Conservation (phyloP, 2,888 invertebrate species). For the Penaeus monodon region DNA sequence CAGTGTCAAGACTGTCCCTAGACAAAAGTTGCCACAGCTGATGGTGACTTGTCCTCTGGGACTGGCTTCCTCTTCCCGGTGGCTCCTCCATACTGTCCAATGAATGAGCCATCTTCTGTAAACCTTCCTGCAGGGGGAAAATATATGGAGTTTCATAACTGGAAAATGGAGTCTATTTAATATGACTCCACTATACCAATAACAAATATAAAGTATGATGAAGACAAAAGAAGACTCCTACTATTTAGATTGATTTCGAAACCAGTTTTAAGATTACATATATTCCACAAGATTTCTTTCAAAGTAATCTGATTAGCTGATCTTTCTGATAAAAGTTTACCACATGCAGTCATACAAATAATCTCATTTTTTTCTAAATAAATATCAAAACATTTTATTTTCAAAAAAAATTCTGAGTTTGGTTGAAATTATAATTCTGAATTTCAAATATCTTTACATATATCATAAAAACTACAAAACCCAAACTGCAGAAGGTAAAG, state of each 20-base stretch:
- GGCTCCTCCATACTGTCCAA: constrained; percentile 94
- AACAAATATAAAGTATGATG: background rate
- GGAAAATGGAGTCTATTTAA: background rate
- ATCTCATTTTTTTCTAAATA: too few relatives aligned
- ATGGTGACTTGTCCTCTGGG: constrained; percentile 62
- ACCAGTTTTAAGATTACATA: too few relatives aligned
- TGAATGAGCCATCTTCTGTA: constrained; percentile 97
- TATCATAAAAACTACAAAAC: too few relatives aligned
- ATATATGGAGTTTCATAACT: background rate
- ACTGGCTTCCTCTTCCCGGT: constrained; percentile 68
- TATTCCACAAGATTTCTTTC: too few relatives aligned
- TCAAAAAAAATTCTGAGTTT: background rate
- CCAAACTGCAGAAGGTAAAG: too few relatives aligned
- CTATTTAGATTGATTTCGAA: too few relatives aligned
- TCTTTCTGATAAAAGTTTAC: too few relatives aligned
- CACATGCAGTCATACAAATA: too few relatives aligned
- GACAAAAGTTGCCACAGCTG: constrained; percentile 65
- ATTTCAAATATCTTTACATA: too few relatives aligned
- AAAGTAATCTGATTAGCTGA: too few relatives aligned
- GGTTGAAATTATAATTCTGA: background rate
- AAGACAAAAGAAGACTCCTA: too few relatives aligned
- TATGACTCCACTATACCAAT: background rate
- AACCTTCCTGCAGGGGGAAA: constrained; percentile 80
- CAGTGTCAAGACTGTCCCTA: constrained; percentile 48
- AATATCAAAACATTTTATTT: background rate